Base-by-base conservation (phyloP, 2,797 vertebrate species). In the Scarus forsteni region DNA sequence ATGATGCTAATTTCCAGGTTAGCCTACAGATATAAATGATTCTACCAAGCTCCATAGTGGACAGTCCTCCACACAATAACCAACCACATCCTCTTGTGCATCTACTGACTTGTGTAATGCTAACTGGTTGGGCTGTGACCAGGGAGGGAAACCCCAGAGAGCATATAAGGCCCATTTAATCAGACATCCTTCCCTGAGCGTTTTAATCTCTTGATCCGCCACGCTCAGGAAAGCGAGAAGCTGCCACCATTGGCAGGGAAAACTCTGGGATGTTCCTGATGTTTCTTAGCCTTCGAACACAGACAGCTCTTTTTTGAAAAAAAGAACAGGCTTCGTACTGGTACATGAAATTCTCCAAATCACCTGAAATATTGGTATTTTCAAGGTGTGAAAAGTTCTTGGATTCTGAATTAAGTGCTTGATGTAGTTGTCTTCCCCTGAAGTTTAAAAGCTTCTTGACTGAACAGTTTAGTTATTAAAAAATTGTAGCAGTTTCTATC, bases 161-260 rank as follows among this genome's bases (percentile, higher is more conserved):
- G 72, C 81, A 83, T 88, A 91, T 91, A 88, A 77, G 81, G 67
- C 78, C 77, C 66, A 68, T 90, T 92, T 90, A 92, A 92, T 92
- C 79, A 48, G 79, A 87, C 79, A 72, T 71, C 67, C 83, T 39
- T 52, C 60, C 62, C 63, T 88, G 81, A 81, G 58, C 77, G 44
- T 74, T 91, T 88, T 94, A 94, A 93, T 93, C 92, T 92, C 77
- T 92, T 93, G 88, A 94, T 92, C 92, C 75, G 7, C 9, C 6
- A 73, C 57, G 85, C 86, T 91, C 82, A 74, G 83, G 84, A 88
- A 88, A 92, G 75, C 6, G 73, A 90, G 88, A 88, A 77, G 73
- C 85, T 67, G 77, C 79, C 73, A 50, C 69, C 71, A 40, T 66
- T 70, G 83, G 77, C 75, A 54, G 55, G 56, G 68, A 67, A 70